Base-by-base conservation (phyloP, 2,113 vertebrate genomes). In the Parus major region DNA sequence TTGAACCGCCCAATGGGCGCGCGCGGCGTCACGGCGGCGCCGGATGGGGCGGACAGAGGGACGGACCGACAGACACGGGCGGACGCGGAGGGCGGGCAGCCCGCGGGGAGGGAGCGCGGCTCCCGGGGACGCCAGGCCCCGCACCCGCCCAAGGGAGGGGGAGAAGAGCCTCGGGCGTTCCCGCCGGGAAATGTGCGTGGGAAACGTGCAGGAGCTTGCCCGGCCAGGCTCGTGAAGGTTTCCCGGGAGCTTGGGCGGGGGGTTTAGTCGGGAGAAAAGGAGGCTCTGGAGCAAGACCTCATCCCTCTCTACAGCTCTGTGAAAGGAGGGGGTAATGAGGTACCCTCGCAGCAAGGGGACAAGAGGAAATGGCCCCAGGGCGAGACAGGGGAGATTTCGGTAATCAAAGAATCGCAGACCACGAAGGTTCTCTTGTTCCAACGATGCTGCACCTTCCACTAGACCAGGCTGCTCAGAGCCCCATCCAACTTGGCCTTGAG, bases 1-100 rank as follows among this genome's bases (percentile, higher is more conserved):
- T 99, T 99, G 99, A 99, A 99, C 94, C 66, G 47, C 10, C 99
- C 99, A 99, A 99, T 99, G 44, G n/a, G 53, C 46, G 61, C 7
- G 44, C 35, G 27, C 25, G 6, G 59, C 76, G 86, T 72, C 77
- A 73, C 63, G 63, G 55, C 36, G 15, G 64, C 84, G 84, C 73
- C 84, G 72, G 72, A 77, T 68, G 72, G 72, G 72, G 73, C 46
- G 33, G 73, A 42, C 75, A 63, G 36, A 42, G 59, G 42, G 35
- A 35, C 29, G 20, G 60, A 63, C 66, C 0, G 41, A n/a, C 63
- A 4, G 15, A 24, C 21, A 17, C 44, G 11, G 64, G n/a, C 64
- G 9, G 35, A 42, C 31, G 7, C 28, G 5, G 28, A 21, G 57
- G n/a, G 65, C 64, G 84, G 84, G 64, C 12, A 24, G 16, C 4